phyloP scores from a whole-genome alignment of 2,113 vertebrate species.

The Psephotus haematonotus region DNA sequence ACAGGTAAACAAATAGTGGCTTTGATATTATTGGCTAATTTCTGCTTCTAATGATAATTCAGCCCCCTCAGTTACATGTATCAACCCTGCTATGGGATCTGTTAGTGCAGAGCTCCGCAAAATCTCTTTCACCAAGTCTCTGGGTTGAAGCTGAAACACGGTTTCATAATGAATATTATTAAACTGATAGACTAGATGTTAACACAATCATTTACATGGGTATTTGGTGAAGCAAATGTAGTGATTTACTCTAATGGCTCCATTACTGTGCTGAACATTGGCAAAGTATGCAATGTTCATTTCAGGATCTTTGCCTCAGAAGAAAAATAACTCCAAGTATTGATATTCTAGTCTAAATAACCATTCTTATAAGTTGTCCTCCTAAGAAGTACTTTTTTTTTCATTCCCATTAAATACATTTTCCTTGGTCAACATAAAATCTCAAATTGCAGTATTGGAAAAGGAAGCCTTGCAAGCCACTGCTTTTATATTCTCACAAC shows the following conservation, averaged over 20 bases:
- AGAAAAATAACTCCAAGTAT: constrained; percentile 35
- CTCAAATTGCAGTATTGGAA: constrained; percentile 41
- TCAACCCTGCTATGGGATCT: not conserved
- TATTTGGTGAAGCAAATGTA: constrained; percentile 33
- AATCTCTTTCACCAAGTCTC: not conserved
- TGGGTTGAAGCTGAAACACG: not conserved
- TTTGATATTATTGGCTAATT: not conserved
- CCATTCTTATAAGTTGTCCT: constrained; percentile 12
- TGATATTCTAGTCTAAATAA: constrained; percentile 37
- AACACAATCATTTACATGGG: constrained; percentile 24
- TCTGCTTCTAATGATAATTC: not conserved
- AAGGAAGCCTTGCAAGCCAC: constrained; percentile 4
- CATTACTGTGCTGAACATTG: constrained; percentile 3
- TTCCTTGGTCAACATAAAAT: constrained; percentile 25
- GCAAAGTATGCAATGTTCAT: not conserved
- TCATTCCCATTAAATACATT: constrained; percentile 13
- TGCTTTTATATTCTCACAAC: constrained; percentile 7
- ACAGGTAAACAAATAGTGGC: not conserved
- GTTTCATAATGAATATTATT: constrained; percentile 11
- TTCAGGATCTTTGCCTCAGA: constrained; percentile 12
- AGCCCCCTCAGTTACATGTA: not conserved
- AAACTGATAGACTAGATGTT: not conserved
- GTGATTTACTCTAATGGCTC: constrained; percentile 39
- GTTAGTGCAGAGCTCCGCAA: not conserved
- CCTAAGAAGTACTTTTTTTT: constrained; percentile 4